phyloP scores from a whole-genome alignment of 53 echinoderm and acorn worm species.

The Glandiceps talaboti region DNA sequence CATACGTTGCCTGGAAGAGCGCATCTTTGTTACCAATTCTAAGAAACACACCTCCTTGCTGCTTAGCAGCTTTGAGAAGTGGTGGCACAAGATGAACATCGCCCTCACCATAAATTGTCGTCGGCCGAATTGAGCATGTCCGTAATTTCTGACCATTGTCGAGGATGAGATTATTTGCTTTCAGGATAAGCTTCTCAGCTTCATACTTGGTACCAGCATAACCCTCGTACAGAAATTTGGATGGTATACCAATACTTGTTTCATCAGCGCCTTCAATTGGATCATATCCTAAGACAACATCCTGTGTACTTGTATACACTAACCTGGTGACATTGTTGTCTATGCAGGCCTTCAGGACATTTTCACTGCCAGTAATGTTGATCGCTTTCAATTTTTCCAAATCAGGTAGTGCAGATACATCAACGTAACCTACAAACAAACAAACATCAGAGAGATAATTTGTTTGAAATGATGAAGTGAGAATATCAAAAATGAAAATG shows the following conservation, averaged over 20 bases:
- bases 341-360: conserved; percentile 34
- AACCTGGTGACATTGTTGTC: conserved; percentile 33
- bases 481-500: too few species aligned
- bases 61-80: conserved; percentile 6
- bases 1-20: conserved; percentile 44
- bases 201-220: conserved; percentile 22
- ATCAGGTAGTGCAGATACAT: neutral
- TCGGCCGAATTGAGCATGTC: conserved; percentile 39
- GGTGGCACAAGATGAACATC: conserved; percentile 9
- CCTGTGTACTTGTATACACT: conserved; percentile 44
- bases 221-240: neutral
- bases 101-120: conserved; percentile 45
- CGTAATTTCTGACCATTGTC: conserved; percentile 31
- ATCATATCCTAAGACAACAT: conserved; percentile 1
- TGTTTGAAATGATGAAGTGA: too few species aligned
- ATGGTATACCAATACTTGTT: neutral
- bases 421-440: neutral
- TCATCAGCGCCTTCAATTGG: conserved; percentile 1
- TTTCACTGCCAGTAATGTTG: conserved; percentile 26
- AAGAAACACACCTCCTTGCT: conserved; percentile 10
- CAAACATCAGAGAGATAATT: too few species aligned
- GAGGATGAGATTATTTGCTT: conserved; percentile 28
- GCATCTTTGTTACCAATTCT: conserved; percentile 25
- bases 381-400: neutral
- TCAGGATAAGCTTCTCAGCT: conserved; percentile 44